phyloP scores from a whole-genome alignment of 2,113 vertebrate species.

The Indicator maculatus region DNA sequence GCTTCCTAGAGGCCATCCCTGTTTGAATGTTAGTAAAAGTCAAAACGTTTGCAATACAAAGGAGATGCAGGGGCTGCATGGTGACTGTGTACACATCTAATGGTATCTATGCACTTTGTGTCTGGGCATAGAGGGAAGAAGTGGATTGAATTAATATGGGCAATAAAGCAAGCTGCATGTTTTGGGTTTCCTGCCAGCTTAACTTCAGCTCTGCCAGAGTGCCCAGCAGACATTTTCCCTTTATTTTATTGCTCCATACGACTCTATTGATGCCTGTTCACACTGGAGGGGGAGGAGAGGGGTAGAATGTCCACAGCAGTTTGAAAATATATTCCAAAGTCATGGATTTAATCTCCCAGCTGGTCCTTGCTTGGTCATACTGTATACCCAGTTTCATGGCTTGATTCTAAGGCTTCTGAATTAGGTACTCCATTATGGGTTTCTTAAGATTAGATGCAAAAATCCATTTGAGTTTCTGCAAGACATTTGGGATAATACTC shows the following conservation, averaged over 20 bases:
- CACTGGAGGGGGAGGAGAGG: background rate
- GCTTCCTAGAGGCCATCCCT: background rate
- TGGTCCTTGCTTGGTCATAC: background rate
- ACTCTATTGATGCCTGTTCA: background rate
- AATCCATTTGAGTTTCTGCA: background rate
- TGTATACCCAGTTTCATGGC: background rate
- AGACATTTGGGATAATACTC: background rate
- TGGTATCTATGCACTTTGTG: background rate
- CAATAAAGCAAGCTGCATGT: background rate
- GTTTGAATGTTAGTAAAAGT: background rate
- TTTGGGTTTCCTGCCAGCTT: background rate
- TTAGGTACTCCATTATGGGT: background rate
- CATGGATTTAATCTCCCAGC: background rate
- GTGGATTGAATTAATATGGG: background rate
- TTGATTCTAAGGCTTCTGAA: background rate
- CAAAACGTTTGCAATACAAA: background rate
- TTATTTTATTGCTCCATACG: background rate
- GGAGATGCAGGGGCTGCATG: background rate
- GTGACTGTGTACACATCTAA: background rate
- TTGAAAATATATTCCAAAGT: background rate
- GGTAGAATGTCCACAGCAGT: background rate
- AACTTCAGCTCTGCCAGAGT: background rate
- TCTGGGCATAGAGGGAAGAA: background rate
- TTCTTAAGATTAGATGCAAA: constrained; percentile 11
- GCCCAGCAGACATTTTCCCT: background rate